These are phyloP conservation scores for Morpho deidamia DNA, from an alignment of 2,888 invertebrate species.

Conservation along the genomic window DNA sequence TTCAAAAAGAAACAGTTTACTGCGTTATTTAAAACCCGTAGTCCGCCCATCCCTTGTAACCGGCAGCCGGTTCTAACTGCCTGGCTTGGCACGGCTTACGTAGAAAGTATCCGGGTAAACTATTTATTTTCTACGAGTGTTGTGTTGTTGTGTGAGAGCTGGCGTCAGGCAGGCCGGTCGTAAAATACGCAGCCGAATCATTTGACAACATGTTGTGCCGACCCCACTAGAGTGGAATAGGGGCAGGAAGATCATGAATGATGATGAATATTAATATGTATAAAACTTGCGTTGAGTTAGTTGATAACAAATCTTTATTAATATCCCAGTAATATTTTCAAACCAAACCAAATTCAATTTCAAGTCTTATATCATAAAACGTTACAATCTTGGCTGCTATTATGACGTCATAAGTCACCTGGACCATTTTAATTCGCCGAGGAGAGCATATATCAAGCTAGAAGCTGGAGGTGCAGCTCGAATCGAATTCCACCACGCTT, in stretches of 20 bases:
- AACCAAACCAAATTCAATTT: not conserved
- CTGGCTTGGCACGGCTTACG: slow-evolving; percentile 46
- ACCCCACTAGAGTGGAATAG: too few species aligned
- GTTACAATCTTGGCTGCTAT: slow-evolving; percentile 19
- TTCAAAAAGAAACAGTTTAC: not conserved
- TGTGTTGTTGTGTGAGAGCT: too few species aligned
- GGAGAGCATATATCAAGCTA: slow-evolving; percentile 47
- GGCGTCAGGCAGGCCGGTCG: too few species aligned
- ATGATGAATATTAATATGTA: too few species aligned
- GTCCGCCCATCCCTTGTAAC: slow-evolving; percentile 11
- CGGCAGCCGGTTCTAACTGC: slow-evolving; percentile 30
- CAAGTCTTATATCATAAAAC: not conserved
- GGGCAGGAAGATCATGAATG: too few species aligned
- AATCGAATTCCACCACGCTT: slow-evolving; percentile 24
- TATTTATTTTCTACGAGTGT: slow-evolving; percentile 53
- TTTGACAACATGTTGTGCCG: too few species aligned
- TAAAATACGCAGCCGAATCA: too few species aligned
- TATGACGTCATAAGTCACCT: slow-evolving; percentile 51
- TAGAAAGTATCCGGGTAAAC: slow-evolving; percentile 46
- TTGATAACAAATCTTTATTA: too few species aligned
- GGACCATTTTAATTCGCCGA: slow-evolving; percentile 52
- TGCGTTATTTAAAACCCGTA: not conserved
- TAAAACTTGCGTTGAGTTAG: too few species aligned
- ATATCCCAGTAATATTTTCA: too few species aligned
- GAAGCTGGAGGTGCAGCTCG: slow-evolving; percentile 20